Base-by-base conservation (phyloP, 2,888 invertebrate genomes). In the Pristionchus entomophagus region DNA sequence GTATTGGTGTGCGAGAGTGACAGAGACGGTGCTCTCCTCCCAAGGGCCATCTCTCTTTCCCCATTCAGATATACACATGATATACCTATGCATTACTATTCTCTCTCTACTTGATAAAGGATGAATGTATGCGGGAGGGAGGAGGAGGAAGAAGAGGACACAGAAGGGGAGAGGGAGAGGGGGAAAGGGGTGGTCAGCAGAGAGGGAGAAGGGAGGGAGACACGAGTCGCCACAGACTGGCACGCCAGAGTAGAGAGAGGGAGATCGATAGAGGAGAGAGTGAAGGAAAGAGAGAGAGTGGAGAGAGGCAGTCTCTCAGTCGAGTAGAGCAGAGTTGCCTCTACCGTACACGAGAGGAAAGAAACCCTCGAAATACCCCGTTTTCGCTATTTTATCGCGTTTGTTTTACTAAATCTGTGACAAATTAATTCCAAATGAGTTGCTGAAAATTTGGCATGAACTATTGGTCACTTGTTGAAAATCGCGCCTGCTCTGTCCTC, bases 211-310 rank as follows among this genome's bases (percentile, higher is more conserved):
- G 41, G 59, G 59, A 82, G 82, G 41, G 82, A 59, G 59, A 59
- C 32, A 82, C 17, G 56, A 41, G 82, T 38, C 51, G 51, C 29
- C 35, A 59, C 41, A 41, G 73, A 73, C 38, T 45, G 59, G 59
- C n/a, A 26, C 29, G 83, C 26, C 83, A 84, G 65, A 53, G 32
- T 8, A 59, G 38, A 38, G 56, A 29, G 41, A 59, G 38, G n/a
- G 38, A 29, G 82, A 82, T 82, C 82, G 82, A 82, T 82, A 41
- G 73, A 73, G 59, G 77, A 80, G 78, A 80, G 78, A 80, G 78
- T 41, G 49, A 22, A 49, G 32, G 22, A 14, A 80, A 80, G 8
- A 26, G 51, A 51, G 78, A 80, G 51, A 51, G 19, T 51, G 2
- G 29, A n/a, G 45, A n/a, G 51, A 32, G n/a, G 45, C 78, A 26